These are phyloP conservation scores for Tenthredo distinguenda DNA, from an alignment of 2,888 invertebrate species.

Conservation along the genomic window DNA sequence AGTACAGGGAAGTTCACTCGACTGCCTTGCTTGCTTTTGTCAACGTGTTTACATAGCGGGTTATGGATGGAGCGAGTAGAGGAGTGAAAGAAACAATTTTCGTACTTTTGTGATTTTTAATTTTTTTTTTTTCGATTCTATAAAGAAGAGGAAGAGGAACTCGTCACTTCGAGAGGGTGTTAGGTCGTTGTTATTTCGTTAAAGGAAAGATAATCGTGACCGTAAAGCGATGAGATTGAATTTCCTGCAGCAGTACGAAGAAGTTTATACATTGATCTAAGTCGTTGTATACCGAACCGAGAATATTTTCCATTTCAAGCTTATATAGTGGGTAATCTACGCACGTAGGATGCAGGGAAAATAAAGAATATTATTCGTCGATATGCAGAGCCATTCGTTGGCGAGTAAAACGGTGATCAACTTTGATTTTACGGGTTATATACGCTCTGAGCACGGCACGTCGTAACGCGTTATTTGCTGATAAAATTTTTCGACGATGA, in stretches of 20 bases:
- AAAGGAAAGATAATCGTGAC: not conserved
- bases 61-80: not conserved
- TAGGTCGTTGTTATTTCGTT: not conserved
- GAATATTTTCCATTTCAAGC: not conserved
- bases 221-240: not conserved
- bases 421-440: conserved; percentile 33
- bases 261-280: not conserved
- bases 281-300: not conserved
- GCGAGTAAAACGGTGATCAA: conserved; percentile 34
- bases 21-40: not conserved
- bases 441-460: conserved; percentile 1
- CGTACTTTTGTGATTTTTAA: not conserved
- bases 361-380: not conserved
- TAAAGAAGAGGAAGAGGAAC: not conserved
- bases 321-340: not conserved
- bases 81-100: not conserved
- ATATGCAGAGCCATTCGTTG: conserved; percentile 16
- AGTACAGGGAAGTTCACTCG: not conserved
- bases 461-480: conserved; percentile 35
- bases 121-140: not conserved
- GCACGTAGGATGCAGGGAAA: not conserved
- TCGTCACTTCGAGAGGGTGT: not conserved
- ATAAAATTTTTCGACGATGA: conserved; percentile 32
- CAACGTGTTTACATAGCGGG: not conserved
- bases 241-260: not conserved